Percentiles rank a stretch among this genome's conserved stretches.
phyloP scores from a whole-genome alignment of 2,113 vertebrate species.

The Trematocara stigmaticum region DNA sequence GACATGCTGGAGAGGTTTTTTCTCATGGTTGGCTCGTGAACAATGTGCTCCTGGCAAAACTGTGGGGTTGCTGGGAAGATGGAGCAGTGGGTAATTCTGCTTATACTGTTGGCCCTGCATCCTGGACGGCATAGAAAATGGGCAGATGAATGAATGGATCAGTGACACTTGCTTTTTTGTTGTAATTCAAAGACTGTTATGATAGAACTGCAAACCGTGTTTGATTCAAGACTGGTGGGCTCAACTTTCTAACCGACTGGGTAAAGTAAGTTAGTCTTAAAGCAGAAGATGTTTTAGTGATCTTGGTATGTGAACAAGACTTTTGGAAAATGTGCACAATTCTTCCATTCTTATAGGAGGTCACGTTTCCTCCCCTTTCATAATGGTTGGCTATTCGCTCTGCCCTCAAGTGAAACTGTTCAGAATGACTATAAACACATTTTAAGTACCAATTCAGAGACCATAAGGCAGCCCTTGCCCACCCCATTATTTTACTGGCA shows the following conservation, averaged over 20 bases:
- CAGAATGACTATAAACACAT: background rate
- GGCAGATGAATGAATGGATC: background rate
- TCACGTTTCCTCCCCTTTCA: background rate
- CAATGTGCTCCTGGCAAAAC: background rate
- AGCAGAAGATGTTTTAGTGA: background rate
- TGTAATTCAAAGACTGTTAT: accelerated
- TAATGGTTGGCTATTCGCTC: background rate
- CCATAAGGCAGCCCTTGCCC: background rate
- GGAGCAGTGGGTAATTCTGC: background rate
- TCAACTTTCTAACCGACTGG: background rate
- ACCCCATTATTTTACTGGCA: background rate
- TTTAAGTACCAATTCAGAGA: background rate
- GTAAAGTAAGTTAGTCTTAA: background rate
- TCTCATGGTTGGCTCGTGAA: background rate
- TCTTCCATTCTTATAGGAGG: background rate
- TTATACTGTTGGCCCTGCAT: background rate
- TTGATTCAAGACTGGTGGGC: background rate
- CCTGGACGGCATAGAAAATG: background rate
- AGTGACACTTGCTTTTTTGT: background rate
- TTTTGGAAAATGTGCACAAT: background rate
- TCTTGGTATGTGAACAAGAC: background rate
- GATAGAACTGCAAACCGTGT: background rate
- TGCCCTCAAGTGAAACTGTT: background rate
- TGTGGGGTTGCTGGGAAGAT: background rate
- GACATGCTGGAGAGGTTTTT: background rate